phyloP scores from a whole-genome alignment of 2,113 vertebrate genomes.

The Agelaius tricolor region DNA sequence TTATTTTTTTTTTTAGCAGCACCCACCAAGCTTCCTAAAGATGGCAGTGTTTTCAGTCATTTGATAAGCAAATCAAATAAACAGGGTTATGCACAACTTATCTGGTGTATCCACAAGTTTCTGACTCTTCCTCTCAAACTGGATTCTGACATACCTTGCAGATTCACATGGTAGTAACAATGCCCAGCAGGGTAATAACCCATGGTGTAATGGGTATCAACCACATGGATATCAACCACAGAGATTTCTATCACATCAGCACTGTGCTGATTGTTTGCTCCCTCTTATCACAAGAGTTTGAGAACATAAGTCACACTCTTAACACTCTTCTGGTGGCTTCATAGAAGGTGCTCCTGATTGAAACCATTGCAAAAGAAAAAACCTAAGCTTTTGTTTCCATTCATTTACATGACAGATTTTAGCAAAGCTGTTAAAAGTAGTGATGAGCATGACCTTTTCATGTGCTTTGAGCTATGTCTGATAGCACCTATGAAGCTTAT shows the following conservation, averaged over 20 bases:
- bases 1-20: not conserved
- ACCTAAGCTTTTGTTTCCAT: not conserved
- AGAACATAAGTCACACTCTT: not conserved
- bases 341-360: not conserved
- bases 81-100: not conserved
- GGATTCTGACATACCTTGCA: not conserved
- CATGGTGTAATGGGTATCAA: not conserved
- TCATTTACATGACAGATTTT: not conserved
- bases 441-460: not conserved
- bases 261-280: not conserved
- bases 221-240: not conserved
- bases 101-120: not conserved
- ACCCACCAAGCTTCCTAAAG: not conserved
- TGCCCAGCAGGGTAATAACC: not conserved
- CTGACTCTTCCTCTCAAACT: not conserved
- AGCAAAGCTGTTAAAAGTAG: not conserved
- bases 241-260: not conserved
- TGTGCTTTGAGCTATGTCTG: not conserved
- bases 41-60: not conserved
- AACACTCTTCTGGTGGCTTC: not conserved
- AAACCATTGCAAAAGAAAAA: not conserved
- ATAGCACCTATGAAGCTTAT: not conserved
- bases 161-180: not conserved
- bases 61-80: not conserved
- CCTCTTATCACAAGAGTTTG: not conserved